phyloP scores from a whole-genome alignment of 2,888 invertebrate species.

The Pseudoips prasinana region DNA sequence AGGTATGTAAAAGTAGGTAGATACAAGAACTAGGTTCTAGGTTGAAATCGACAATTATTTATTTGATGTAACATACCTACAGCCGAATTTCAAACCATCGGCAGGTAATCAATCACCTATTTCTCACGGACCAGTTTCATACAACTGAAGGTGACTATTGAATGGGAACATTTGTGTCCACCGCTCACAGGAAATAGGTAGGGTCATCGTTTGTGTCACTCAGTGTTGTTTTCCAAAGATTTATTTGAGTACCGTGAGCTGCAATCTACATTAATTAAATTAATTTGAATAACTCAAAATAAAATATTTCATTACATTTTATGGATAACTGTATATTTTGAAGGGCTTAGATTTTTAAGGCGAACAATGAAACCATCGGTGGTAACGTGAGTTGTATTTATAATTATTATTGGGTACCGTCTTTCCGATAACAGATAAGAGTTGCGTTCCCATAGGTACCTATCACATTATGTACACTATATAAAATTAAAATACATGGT shows the following conservation, averaged over 20 bases:
- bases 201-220: slow-evolving; percentile 60
- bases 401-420: slow-evolving; percentile 24
- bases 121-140: slow-evolving; percentile 71
- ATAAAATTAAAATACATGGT: slow-evolving; percentile 72
- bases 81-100: slow-evolving; percentile 28
- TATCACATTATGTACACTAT: slow-evolving; percentile 36
- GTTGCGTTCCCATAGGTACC: slow-evolving; percentile 51
- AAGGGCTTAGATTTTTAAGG: slow-evolving; percentile 26
- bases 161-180: slow-evolving; percentile 58
- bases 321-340: slow-evolving; percentile 13
- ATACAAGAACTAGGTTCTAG: no score
- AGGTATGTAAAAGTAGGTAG: no score
- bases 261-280: no score
- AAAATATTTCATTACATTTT: no score
- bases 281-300: no score
- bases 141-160: slow-evolving; percentile 64
- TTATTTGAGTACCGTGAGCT: slow-evolving; percentile 29
- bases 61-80: slow-evolving; percentile 9
- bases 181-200: slow-evolving; percentile 67
- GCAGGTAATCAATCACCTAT: slow-evolving; percentile 48
- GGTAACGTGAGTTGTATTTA: slow-evolving; percentile 27
- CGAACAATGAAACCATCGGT: slow-evolving; percentile 27
- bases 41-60: slow-evolving; percentile 5
- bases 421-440: slow-evolving; percentile 47
- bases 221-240: slow-evolving; percentile 59